Evolutionary conservation across 2,888 invertebrate species (phyloP).

Genomic region (Drosophila affinis): DNA sequence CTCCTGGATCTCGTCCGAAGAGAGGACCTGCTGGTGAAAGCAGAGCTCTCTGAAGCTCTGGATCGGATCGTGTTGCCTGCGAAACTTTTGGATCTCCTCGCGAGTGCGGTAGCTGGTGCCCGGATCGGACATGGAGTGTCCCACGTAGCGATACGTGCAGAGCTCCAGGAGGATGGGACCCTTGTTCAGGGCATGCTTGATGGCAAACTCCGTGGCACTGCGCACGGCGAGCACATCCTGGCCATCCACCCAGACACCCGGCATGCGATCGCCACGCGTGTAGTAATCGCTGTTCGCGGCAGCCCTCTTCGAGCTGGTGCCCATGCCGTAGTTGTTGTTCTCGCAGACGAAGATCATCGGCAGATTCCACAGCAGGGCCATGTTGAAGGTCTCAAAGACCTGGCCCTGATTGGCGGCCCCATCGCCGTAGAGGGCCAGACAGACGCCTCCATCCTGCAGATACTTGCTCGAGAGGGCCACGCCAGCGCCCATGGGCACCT

Average conservation of each 20-base stretch:
- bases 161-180: conserved; percentile 98
- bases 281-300: conserved; percentile 95
- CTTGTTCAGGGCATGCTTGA: conserved; percentile 91
- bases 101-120: conserved; percentile 97
- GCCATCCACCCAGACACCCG: conserved; percentile 98
- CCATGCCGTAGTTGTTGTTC: conserved; percentile 99
- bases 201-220: conserved; percentile 92
- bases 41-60: conserved; percentile 96
- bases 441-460: conserved; percentile 91
- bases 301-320: conserved; percentile 94
- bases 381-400: conserved; percentile 95
- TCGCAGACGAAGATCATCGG: conserved; percentile 98
- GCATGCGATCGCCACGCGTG: conserved; percentile 95
- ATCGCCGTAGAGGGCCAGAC: conserved; percentile 95
- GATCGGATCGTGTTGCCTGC: conserved; percentile 97
- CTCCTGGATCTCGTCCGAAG: conserved; percentile 92
- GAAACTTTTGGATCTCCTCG: conserved; percentile 97
- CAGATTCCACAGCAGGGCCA: conserved; percentile 96
- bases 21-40: conserved; percentile 88
- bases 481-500: conserved; percentile 98
- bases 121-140: conserved; percentile 99
- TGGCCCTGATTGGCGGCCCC: conserved; percentile 98
- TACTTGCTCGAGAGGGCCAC: conserved; percentile 96
- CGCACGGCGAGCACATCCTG: conserved; percentile 97
- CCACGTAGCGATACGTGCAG: conserved; percentile 97